phyloP scores from a whole-genome alignment of 2,888 invertebrate genomes.

The Eudasyphora cyanicolor region DNA sequence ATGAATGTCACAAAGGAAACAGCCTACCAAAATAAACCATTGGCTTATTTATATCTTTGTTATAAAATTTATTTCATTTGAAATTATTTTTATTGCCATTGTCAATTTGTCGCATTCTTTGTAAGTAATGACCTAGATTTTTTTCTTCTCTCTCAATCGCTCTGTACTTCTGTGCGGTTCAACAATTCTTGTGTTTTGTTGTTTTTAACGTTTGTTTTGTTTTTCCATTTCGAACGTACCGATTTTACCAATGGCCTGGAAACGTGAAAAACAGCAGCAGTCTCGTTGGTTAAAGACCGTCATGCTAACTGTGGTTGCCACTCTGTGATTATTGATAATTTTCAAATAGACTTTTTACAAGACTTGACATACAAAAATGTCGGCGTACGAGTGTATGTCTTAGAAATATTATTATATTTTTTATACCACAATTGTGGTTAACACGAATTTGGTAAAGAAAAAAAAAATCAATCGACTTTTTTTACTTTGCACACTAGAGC shows the following conservation, averaged over 20 bases:
- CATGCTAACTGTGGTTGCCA: constrained; percentile 54
- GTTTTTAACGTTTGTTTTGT: constrained; percentile 4
- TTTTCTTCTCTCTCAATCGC: neutral
- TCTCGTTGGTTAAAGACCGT: constrained; percentile 2
- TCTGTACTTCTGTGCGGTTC: neutral
- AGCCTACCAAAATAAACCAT: constrained; percentile 2
- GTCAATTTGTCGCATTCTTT: constrained; percentile 66
- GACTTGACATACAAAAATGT: constrained; percentile 57
- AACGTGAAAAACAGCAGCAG: constrained; percentile 28
- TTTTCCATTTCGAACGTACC: too few relatives aligned
- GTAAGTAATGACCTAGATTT: constrained; percentile 63
- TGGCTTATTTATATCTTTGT: constrained; percentile 38
- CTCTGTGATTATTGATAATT: constrained; percentile 63
- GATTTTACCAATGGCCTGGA: constrained; percentile 9
- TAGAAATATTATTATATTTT: constrained; percentile 17
- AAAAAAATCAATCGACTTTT: neutral
- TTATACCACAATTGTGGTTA: constrained; percentile 58
- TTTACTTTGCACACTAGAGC: neutral
- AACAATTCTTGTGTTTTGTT: neutral
- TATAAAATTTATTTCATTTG: constrained; percentile 55
- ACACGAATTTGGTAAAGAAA: constrained; percentile 33
- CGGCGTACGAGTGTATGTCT: neutral
- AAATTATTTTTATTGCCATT: constrained; percentile 55
- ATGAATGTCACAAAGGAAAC: too few relatives aligned
- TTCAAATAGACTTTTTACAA: constrained; percentile 64